Evolutionary conservation across 2,888 invertebrate species (phyloP).

Genomic region (Patella depressa): DNA sequence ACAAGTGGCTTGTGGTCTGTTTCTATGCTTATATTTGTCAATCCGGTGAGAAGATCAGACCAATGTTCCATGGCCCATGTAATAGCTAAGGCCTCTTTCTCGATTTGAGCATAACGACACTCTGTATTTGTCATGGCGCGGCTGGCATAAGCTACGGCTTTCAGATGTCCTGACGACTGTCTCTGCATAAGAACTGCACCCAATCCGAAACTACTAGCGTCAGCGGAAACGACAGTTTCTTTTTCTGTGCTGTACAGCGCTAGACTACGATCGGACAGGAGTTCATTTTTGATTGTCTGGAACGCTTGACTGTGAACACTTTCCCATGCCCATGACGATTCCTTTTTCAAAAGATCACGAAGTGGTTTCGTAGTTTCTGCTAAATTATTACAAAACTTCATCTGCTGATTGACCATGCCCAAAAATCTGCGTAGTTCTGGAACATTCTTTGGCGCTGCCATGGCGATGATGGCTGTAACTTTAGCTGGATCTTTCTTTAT

Average conservation of each 20-base stretch:
- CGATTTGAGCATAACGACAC: background rate
- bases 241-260: background rate
- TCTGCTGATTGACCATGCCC: too few species aligned
- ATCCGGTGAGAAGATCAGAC: too few species aligned
- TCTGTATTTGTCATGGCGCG: background rate
- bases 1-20: background rate
- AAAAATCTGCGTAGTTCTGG: too few species aligned
- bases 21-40: background rate
- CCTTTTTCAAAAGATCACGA: too few species aligned
- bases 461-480: too few species aligned
- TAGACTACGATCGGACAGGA: conserved; percentile 25
- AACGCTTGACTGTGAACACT: too few species aligned
- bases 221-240: conserved; percentile 10
- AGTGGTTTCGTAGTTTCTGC: too few species aligned
- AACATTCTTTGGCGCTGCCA: too few species aligned
- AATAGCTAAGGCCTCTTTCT: background rate
- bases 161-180: background rate
- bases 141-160: background rate
- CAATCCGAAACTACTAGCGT: background rate
- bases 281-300: conserved; percentile 16
- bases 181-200: background rate
- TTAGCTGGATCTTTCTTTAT: conserved; percentile 23
- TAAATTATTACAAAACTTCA: too few species aligned
- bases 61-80: too few species aligned
- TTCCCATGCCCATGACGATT: too few species aligned